Percentiles rank a stretch among this genome's conserved stretches.
These are phyloP conservation scores for Noctua comes DNA, from an alignment of 2,888 invertebrate species.

Conservation along the genomic window DNA sequence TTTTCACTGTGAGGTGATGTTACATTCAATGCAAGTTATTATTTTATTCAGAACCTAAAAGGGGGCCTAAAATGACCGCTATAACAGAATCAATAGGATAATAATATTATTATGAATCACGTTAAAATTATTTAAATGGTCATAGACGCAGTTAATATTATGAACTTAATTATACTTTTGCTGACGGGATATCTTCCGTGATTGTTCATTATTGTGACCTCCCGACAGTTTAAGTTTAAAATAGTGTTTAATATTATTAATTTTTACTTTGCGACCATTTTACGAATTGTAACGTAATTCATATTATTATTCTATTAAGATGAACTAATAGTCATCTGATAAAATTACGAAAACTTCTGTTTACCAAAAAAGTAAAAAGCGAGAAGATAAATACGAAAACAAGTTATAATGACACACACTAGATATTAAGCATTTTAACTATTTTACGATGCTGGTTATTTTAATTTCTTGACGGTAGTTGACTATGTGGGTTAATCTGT, in stretches of 20 bases:
- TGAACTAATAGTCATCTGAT: not conserved
- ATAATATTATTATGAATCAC: too few species aligned
- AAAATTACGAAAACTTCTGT: not conserved
- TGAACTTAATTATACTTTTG: too few species aligned
- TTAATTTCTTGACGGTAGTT: constrained; percentile 30
- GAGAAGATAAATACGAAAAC: constrained; percentile 15
- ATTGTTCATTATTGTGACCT: too few species aligned
- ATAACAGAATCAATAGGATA: not conserved
- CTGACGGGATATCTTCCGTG: too few species aligned
- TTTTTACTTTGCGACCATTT: too few species aligned
- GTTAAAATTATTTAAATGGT: too few species aligned
- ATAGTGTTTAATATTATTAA: too few species aligned
- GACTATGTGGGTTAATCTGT: constrained; percentile 15
- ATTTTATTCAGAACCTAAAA: not conserved
- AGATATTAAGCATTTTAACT: constrained; percentile 24
- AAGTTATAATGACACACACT: not conserved
- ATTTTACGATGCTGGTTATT: constrained; percentile 5
- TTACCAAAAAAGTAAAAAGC: constrained; percentile 35
- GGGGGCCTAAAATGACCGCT: not conserved
- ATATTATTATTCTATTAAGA: too few species aligned
- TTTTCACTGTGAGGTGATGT: too few species aligned
- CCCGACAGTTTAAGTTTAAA: too few species aligned
- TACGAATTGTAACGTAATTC: too few species aligned
- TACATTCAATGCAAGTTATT: not conserved
- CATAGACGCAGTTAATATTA: too few species aligned